phyloP scores from a whole-genome alignment of 35 echinoderm and acorn worm species.

The Holothuria glaberrima region DNA sequence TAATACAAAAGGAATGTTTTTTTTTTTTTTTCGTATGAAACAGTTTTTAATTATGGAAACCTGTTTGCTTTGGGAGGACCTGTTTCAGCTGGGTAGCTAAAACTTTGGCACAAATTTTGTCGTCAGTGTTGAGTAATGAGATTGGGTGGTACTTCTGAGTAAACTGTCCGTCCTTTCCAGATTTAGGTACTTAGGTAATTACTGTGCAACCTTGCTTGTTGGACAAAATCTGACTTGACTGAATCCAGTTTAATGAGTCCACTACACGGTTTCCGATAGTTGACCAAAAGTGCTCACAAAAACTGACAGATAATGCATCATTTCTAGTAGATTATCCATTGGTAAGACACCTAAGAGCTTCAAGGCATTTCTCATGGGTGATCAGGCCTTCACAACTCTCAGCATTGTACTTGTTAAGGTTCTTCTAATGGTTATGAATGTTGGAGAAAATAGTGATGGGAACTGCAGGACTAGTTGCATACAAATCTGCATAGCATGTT shows the following conservation, averaged over 20 bases:
- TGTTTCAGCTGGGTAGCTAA: background rate
- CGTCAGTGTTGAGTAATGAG: background rate
- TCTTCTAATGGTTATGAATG: no score
- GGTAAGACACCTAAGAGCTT: background rate
- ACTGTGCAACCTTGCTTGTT: background rate
- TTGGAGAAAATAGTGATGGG: no score
- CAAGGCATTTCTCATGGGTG: background rate
- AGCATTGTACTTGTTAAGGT: no score
- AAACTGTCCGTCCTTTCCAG: background rate
- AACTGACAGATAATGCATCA: background rate
- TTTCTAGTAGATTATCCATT: background rate
- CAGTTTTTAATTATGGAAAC: background rate
- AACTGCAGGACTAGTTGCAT: no score
- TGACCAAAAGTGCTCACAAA: background rate
- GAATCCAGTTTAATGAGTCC: background rate
- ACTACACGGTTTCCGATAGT: background rate
- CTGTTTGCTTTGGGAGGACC: background rate
- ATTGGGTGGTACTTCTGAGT: background rate
- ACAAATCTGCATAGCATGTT: no score
- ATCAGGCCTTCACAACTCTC: background rate
- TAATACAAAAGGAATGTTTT: background rate
- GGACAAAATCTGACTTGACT: background rate
- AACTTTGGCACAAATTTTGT: slow-evolving; percentile 4
- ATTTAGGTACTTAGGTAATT: background rate
- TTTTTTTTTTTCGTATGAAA: background rate